A percentile compares a stretch with the other conserved stretches of the same genome.
These are phyloP conservation scores for Panthera leo DNA, from an alignment of 2,113 vertebrate genomes.

Conservation along the genomic window DNA sequence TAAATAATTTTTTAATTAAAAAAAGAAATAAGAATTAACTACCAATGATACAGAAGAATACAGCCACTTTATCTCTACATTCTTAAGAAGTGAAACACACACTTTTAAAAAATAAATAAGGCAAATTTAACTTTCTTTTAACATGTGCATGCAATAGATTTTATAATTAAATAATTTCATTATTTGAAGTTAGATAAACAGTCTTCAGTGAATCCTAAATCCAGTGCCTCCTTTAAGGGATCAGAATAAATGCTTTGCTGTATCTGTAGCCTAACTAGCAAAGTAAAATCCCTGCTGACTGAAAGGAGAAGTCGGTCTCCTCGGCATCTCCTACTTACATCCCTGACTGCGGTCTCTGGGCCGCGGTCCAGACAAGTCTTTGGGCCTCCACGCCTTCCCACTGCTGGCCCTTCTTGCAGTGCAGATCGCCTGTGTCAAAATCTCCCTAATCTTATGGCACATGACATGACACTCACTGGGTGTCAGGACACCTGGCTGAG, in stretches of 20 bases:
- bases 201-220: neutral
- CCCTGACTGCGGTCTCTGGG: neutral
- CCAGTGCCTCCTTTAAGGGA: neutral
- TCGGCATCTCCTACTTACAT: neutral
- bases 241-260: neutral
- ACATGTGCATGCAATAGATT: neutral
- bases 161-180: conserved; percentile 36
- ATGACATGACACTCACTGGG: neutral
- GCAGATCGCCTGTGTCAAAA: neutral
- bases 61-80: neutral
- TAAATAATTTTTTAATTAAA: too few species aligned
- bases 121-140: conserved; percentile 20
- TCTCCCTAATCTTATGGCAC: neutral
- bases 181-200: conserved; percentile 51
- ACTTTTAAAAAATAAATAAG: neutral
- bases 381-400: neutral
- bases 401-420: neutral
- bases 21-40: conserved; percentile 17
- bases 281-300: neutral
- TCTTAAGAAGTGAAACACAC: neutral
- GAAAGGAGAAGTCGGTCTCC: neutral
- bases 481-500: neutral
- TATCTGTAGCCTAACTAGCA: neutral
- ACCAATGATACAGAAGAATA: neutral
- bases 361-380: neutral